phyloP scores from a whole-genome alignment of 2,113 vertebrate genomes.

The Zosterops hypoxanthus region DNA sequence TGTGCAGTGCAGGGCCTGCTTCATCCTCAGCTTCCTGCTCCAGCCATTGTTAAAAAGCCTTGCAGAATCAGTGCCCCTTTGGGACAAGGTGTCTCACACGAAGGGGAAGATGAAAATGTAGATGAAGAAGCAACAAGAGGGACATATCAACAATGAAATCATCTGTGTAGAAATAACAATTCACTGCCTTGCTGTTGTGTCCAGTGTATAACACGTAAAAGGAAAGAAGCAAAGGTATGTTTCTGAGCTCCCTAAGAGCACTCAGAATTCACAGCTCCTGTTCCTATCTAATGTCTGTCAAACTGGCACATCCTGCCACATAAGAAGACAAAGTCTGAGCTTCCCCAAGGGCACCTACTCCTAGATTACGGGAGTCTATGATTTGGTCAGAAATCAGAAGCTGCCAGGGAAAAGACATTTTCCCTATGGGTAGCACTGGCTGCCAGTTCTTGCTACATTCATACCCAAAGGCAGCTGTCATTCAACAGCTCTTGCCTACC shows the following conservation, averaged over 20 bases:
- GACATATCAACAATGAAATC: neutral
- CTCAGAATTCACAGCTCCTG: neutral
- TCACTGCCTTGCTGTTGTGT: neutral
- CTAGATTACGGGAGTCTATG: neutral
- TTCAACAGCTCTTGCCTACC: neutral
- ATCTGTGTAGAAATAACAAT: neutral
- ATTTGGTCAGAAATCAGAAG: neutral
- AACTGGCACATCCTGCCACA: neutral
- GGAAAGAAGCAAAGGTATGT: neutral
- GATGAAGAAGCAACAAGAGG: neutral
- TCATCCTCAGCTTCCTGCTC: neutral
- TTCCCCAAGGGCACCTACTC: neutral
- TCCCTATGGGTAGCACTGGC: neutral
- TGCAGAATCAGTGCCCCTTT: rapidly evolving
- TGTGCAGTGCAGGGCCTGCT: neutral
- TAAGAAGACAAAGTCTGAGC: neutral
- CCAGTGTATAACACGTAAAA: neutral
- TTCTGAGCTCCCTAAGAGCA: neutral
- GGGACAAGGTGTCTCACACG: neutral
- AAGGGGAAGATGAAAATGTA: neutral
- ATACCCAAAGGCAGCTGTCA: neutral
- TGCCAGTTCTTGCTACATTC: neutral
- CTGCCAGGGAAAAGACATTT: neutral
- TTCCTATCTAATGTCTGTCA: neutral
- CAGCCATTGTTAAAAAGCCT: neutral